Conservation (phyloP, 2,888 invertebrate species). For the Drosophila cognata region DNA sequence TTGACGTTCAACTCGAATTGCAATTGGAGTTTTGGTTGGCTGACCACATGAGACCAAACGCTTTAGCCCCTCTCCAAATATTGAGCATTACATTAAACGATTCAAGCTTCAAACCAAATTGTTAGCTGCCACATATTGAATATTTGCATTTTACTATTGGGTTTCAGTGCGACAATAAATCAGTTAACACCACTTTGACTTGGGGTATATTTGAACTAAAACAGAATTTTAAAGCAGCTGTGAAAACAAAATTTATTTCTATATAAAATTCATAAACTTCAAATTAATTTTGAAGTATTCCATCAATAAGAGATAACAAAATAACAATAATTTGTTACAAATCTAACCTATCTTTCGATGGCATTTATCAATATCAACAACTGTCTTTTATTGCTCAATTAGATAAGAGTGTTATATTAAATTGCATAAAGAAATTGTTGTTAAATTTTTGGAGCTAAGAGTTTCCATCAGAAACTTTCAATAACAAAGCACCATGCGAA, state of each 20-base stretch:
- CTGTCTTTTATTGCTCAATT: slow-evolving; percentile 39
- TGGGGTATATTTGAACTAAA: not conserved
- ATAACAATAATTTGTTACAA: slow-evolving; percentile 2
- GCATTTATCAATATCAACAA: slow-evolving; percentile 17
- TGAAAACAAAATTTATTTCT: not conserved
- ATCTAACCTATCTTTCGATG: not conserved
- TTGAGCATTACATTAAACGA: slow-evolving; percentile 44
- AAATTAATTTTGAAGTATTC: not conserved
- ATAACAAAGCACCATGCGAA: slow-evolving; percentile 49
- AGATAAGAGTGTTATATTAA: slow-evolving; percentile 15
- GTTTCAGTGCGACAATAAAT: slow-evolving; percentile 32
- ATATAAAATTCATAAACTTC: not conserved
- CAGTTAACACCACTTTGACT: slow-evolving; percentile 27
- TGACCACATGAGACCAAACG: slow-evolving; percentile 33
- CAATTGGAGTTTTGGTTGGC: slow-evolving; percentile 53
- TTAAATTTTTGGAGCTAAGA: slow-evolving; percentile 38
- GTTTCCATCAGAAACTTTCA: slow-evolving; percentile 44
- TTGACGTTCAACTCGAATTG: slow-evolving; percentile 72
- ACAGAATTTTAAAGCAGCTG: not conserved
- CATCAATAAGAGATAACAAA: not conserved
- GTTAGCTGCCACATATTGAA: slow-evolving; percentile 44
- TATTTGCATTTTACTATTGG: slow-evolving; percentile 54
- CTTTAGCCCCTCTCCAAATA: slow-evolving; percentile 13
- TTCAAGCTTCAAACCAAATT: slow-evolving; percentile 49
- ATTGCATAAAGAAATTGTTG: slow-evolving; percentile 27